Evolutionary conservation across 1,140 invertebrate genomes (phyloP), one percentile per base, ranked within the genome.

Genomic region (Diabrotica virgifera): DNA sequence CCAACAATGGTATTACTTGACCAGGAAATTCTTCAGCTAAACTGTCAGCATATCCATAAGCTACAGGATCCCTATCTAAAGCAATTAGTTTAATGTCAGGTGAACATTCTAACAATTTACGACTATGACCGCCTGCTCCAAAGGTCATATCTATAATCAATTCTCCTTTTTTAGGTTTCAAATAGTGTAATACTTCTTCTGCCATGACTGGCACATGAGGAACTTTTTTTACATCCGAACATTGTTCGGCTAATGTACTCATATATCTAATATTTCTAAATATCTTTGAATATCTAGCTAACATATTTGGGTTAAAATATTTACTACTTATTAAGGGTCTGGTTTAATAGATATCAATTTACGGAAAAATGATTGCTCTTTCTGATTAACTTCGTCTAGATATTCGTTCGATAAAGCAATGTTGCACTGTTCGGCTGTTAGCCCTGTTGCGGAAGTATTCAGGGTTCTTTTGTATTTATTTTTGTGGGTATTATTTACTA

Each of bases 101-200:
- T 46, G 80, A 73, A 37, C 75, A 66, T 72, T 87, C 75, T 61
- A 93, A 77, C 65, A 93, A 81, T 79, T 76, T 72, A 71, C 80
- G 79, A 68, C 90, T 85, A 79, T 97, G 95, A n/a, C 95, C 95
- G 35, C 96, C 96, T 62, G 89, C 89, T 52, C 96, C 95, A 85
- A 97, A 97, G 36, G 96, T 98, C 92, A 95, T 94, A 74, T 96
- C 94, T 58, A 79, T 60, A 54, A 96, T 82, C 63, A 89, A 86
- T 50, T 59, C 0, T 63, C 85, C 80, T 51, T 85, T 78, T 62
- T 78, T 71, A 3, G 88, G 86, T 60, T 89, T 83, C 36, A 93
- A 76, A 73, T 87, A 87, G 61, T 87, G 76, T 61, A 93, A 72
- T 0, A 90, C 87, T 80, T 91, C 87, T 60, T 88, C 80, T 52